Evolutionary conservation across 35 echinoderm and acorn worm species (phyloP).

Genomic region (Stichopus chloronotus): DNA sequence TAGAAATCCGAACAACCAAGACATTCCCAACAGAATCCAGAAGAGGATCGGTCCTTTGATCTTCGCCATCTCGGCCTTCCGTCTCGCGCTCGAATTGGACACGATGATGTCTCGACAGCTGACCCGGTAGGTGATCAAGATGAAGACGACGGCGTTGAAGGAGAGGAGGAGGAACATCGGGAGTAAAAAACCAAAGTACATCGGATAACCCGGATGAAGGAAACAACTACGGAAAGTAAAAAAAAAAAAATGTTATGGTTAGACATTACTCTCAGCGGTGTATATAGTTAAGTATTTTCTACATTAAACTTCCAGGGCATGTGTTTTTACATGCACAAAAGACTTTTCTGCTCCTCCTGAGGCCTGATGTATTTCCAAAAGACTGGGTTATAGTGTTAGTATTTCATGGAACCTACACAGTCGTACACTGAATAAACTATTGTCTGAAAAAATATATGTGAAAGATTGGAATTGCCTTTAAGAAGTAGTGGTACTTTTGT

Average conservation of each 20-base stretch:
- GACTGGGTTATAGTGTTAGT: no score
- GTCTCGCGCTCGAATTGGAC: background rate
- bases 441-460: no score
- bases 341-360: no score
- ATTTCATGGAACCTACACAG: no score
- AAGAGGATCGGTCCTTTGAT: slow-evolving; percentile 37
- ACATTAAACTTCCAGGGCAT: background rate
- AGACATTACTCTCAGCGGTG: background rate
- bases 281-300: background rate
- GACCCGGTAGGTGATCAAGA: slow-evolving; percentile 26
- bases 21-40: slow-evolving; percentile 24
- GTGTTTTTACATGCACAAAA: background rate
- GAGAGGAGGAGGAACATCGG: background rate
- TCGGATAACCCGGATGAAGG: background rate
- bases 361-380: no score
- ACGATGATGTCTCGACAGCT: background rate
- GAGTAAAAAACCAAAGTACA: background rate
- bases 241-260: background rate
- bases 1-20: slow-evolving; percentile 3
- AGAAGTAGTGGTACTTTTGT: no score
- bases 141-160: background rate
- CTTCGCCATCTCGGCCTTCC: slow-evolving; percentile 13
- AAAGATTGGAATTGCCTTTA: no score
- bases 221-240: background rate
- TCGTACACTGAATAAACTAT: no score